These are phyloP conservation scores for Philopotamus ludificatus DNA, from an alignment of 1,140 invertebrate genomes.

Conservation along the genomic window DNA sequence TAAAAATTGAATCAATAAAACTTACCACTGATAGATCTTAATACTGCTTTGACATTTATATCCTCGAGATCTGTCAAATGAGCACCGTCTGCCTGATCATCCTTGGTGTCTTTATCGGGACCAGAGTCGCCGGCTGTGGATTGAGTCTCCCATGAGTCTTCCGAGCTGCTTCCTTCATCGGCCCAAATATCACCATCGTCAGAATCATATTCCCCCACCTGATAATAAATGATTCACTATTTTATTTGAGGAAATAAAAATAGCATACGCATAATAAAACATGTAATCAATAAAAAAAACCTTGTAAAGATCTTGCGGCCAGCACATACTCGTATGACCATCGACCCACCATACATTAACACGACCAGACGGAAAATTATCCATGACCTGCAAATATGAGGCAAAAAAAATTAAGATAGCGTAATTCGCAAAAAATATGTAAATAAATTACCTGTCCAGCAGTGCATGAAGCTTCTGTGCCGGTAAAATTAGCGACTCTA, in stretches of 20 bases:
- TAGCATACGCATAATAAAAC: not conserved
- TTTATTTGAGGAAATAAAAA: slow-evolving; percentile 18
- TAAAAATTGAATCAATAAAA: slow-evolving; percentile 2
- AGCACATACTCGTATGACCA: slow-evolving; percentile 80
- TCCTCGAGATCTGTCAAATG: slow-evolving; percentile 41
- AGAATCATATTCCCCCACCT: slow-evolving; percentile 75
- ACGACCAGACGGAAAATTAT: slow-evolving; percentile 81
- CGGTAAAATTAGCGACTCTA: slow-evolving; percentile 77
- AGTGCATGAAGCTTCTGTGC: slow-evolving; percentile 69
- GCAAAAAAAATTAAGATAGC: not conserved
- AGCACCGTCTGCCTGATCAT: slow-evolving; percentile 47
- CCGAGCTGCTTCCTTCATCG: slow-evolving; percentile 62
- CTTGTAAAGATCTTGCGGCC: slow-evolving; percentile 78
- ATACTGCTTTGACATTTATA: slow-evolving; percentile 31
- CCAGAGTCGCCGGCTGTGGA: slow-evolving; percentile 31
- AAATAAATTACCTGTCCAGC: slow-evolving; percentile 67
- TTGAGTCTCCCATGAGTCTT: slow-evolving; percentile 82
- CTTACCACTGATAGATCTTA: slow-evolving; percentile 39
- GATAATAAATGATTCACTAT: slow-evolving; percentile 51
- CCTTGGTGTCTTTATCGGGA: slow-evolving; percentile 31
- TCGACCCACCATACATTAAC: slow-evolving; percentile 88
- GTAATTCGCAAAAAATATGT: not conserved
- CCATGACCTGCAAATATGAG: slow-evolving; percentile 65
- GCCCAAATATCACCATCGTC: slow-evolving; percentile 78
- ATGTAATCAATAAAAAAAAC: slow-evolving; percentile 43